These are phyloP conservation scores for Carposina sasakii DNA, from an alignment of 1,140 invertebrate genomes.

Conservation along the genomic window DNA sequence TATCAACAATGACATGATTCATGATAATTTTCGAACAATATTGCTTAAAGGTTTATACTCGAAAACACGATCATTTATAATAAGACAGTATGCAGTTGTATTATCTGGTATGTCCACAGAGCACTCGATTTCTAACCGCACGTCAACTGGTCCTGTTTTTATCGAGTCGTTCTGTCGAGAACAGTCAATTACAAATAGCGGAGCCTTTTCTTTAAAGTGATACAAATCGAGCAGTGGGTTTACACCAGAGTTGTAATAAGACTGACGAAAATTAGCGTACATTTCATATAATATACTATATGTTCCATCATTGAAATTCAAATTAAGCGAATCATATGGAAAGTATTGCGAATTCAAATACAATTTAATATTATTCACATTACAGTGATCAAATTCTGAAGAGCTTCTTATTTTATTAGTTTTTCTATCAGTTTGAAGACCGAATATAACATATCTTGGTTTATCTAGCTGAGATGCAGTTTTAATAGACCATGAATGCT, in stretches of 20 bases:
- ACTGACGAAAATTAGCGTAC: constrained; percentile 19
- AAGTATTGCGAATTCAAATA: constrained; percentile 16
- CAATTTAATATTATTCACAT: constrained; percentile 9
- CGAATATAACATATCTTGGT: constrained; percentile 28
- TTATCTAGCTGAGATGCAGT: constrained; percentile 32
- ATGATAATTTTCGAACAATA: constrained; percentile 21
- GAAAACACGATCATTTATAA: constrained; percentile 23
- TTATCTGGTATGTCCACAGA: constrained; percentile 20
- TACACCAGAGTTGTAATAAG: constrained; percentile 8
- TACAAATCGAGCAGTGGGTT: constrained; percentile 8
- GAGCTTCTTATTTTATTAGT: constrained; percentile 8
- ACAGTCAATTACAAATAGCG: constrained; percentile 14
- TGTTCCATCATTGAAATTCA: constrained; percentile 16
- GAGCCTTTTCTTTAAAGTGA: constrained; percentile 10
- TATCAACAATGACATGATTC: constrained; percentile 19
- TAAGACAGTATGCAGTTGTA: constrained; percentile 26
- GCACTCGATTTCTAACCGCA: constrained; percentile 21
- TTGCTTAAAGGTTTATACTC: constrained; percentile 27
- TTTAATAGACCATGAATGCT: constrained; percentile 39
- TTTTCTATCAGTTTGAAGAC: constrained; percentile 13
- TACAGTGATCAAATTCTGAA: constrained; percentile 10
- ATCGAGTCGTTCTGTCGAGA: constrained; percentile 15
- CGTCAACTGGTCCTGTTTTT: constrained; percentile 21
- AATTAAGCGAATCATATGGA: constrained; percentile 13
- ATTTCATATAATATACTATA: constrained; percentile 16